phyloP scores from a whole-genome alignment of 2,113 vertebrate genomes.

The Cervus canadensis region DNA sequence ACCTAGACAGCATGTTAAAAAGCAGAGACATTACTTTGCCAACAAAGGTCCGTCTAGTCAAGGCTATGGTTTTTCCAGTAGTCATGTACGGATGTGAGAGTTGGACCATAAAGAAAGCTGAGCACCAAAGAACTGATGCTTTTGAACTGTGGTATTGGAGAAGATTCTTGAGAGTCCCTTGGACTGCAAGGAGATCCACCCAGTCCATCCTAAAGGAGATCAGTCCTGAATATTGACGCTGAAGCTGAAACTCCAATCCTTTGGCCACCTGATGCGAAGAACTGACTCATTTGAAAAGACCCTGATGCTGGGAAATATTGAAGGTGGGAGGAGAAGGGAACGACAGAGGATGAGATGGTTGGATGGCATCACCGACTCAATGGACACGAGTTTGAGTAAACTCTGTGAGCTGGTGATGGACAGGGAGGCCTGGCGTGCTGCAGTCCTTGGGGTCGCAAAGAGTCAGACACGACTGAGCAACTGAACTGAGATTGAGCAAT shows the following conservation, averaged over 20 bases:
- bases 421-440: not conserved
- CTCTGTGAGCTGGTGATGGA: not conserved
- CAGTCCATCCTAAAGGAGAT: not conserved
- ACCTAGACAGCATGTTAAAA: not conserved
- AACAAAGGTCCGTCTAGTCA: not conserved
- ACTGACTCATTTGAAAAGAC: not conserved
- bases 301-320: not conserved
- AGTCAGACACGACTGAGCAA: not conserved
- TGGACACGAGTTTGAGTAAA: not conserved
- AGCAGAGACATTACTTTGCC: not conserved
- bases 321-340: not conserved
- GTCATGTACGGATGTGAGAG: not conserved
- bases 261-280: not conserved
- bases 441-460: not conserved
- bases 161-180: not conserved
- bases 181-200: not conserved
- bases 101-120: not conserved
- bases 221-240: not conserved
- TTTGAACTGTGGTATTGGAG: not conserved
- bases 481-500: not conserved
- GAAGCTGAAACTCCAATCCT: not conserved
- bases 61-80: not conserved
- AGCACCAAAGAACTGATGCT: fast-evolving
- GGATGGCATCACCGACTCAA: not conserved
- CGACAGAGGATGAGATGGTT: not conserved